Percentiles rank a stretch among this genome's conserved stretches.
Evolutionary conservation across 2,797 vertebrate species (phyloP).

Genomic region (Acanthurus leucopareius): DNA sequence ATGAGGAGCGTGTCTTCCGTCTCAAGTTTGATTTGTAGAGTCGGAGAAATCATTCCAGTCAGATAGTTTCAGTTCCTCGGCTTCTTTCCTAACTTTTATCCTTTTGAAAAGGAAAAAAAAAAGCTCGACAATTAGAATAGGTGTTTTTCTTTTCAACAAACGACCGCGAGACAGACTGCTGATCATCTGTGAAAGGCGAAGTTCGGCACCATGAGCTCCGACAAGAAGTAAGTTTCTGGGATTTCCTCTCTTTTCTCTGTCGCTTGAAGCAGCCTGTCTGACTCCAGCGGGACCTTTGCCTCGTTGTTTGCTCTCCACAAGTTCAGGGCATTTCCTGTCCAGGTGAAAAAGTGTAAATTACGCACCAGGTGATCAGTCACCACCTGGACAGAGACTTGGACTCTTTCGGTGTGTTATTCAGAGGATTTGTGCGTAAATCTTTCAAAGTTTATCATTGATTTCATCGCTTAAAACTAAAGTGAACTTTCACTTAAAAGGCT

Average conservation of each 20-base stretch:
- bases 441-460: neutral
- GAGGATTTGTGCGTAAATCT: constrained; percentile 45
- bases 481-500: neutral
- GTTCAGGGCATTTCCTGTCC: neutral
- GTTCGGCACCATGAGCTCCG: constrained; percentile 77
- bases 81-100: neutral
- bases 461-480: neutral
- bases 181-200: constrained; percentile 9
- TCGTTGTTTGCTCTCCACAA: no score
- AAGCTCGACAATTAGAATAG: constrained; percentile 4
- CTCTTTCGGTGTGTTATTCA: neutral
- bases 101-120: neutral
- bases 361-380: neutral
- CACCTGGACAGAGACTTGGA: no score
- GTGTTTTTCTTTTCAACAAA: constrained; percentile 1
- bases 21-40: constrained; percentile 35
- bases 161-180: neutral
- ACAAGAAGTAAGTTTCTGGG: constrained; percentile 86
- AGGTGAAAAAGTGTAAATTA: neutral
- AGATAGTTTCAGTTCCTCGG: constrained; percentile 34
- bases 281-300: neutral
- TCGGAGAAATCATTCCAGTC: constrained; percentile 45
- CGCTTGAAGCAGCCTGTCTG: no score
- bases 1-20: constrained; percentile 35
- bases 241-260: neutral